Conservation (phyloP, 2,113 vertebrate genomes). For the Cariama cristata region DNA sequence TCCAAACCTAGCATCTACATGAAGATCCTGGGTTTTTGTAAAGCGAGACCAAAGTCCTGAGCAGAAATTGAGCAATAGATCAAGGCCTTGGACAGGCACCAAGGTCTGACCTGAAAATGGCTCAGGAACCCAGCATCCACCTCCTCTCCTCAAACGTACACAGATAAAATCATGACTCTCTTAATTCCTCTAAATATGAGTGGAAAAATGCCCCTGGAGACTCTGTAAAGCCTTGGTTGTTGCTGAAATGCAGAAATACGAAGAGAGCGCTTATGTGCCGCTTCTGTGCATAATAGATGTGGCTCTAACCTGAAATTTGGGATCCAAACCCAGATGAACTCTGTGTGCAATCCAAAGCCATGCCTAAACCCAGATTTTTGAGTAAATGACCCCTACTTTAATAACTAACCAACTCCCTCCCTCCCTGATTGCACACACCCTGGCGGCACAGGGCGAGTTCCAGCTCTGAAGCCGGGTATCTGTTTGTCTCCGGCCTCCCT, state of each 20-base stretch:
- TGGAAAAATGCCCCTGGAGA: neutral
- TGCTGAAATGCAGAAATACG: neutral
- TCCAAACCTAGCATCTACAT: neutral
- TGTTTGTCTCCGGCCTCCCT: accelerated
- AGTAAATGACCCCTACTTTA: neutral
- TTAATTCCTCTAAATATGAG: neutral
- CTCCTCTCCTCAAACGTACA: neutral
- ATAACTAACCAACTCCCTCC: neutral
- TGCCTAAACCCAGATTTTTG: neutral
- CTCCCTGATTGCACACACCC: neutral
- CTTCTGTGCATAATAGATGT: neutral
- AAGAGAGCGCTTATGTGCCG: neutral
- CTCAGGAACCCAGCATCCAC: neutral
- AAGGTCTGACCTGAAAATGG: neutral
- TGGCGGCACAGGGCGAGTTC: neutral
- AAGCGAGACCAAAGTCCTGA: neutral
- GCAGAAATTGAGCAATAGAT: neutral
- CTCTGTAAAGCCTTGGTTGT: neutral
- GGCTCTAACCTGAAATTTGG: neutral
- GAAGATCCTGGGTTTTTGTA: neutral
- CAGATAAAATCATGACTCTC: neutral
- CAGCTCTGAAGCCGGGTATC: neutral
- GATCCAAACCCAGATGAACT: neutral
- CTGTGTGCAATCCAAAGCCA: neutral
- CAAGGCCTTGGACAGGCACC: neutral